Evolutionary conservation across 30 jellyfish, hydroid and myxozoan genomes (phyloP), one percentile per base, ranked within the genome.

Genomic region (Cassiopea andromeda): DNA sequence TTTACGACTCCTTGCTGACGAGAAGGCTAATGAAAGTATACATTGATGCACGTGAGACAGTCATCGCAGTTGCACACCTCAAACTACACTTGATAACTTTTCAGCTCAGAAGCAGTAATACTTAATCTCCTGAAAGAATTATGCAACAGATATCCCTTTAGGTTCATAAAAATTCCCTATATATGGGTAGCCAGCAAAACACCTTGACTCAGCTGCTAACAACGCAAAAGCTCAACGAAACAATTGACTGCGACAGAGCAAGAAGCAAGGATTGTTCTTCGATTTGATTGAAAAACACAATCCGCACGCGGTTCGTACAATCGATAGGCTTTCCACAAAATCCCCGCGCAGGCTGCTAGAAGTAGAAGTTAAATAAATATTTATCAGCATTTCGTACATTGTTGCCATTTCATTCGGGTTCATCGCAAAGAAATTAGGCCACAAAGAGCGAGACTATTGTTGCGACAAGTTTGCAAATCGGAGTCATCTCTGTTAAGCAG

Each of bases 401-500:
- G 15, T 27, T 17, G 15, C 27, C 15, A 9, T 64, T 14, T 64
- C 73, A 17, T 17, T 13, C 27, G 50, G 7, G 10, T 16, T 19
- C 7, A 15, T 43, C 50, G 54, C 79, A 19, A 70, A 12, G 27
- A 43, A 70, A 70, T 3, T 70, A 19, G 79, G 54, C 49, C 54
- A 27, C 17, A 43, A 10, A 70, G 27, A 6, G 54, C n/a, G 38
- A 70, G 79, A n/a, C 79, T 17, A 19, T 70, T 70, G 79, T 70
- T 19, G 49, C n/a, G 48, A 43, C 27, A 27, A 19, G 79, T 70
- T 47, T 77, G 73, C 75, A 17, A 15, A 8, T 19, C 46, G 86
- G 73, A 77, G 86, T 18, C 86, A 77, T 18, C 15, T 10, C 19
- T 77, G 73, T 46, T 16, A 48, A 60, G 38, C 49, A 77, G 70